A percentile compares a stretch with the other conserved stretches of the same genome.
phyloP scores from a whole-genome alignment of 2,888 invertebrate genomes.

The Nudaria mundana region DNA sequence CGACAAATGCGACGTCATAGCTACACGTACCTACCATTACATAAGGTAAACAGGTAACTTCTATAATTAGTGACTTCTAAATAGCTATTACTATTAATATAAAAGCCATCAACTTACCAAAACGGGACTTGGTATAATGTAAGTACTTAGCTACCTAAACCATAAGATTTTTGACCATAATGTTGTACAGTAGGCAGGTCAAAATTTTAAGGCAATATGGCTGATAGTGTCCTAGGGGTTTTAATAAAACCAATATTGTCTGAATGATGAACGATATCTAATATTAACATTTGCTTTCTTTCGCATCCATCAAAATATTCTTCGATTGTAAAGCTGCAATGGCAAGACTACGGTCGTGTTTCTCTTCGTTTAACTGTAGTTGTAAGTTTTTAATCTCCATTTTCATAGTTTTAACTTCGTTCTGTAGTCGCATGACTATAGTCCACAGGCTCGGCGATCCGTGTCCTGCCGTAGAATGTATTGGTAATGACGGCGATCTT shows the following conservation, averaged over 20 bases:
- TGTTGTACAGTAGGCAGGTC: no score
- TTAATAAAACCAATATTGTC: background rate
- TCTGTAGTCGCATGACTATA: conserved; percentile 88
- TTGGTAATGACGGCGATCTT: conserved; percentile 72
- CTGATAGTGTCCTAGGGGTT: background rate
- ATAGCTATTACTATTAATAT: no score
- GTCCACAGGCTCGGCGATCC: conserved; percentile 86
- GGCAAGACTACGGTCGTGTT: conserved; percentile 75
- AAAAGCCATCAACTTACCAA: no score
- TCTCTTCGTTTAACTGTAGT: conserved; percentile 85
- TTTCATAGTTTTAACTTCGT: conserved; percentile 85
- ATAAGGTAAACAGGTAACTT: no score
- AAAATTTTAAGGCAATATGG: no score
- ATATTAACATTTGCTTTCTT: conserved; percentile 74
- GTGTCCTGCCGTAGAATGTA: conserved; percentile 58
- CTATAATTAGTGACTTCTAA: no score
- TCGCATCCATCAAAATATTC: conserved; percentile 66
- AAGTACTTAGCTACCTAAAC: no score
- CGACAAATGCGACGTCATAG: no score
- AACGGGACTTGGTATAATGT: no score
- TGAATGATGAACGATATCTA: conserved; percentile 10
- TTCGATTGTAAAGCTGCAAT: conserved; percentile 66
- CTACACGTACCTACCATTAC: no score
- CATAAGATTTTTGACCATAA: no score
- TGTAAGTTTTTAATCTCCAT: conserved; percentile 81